Evolutionary conservation across 2,888 invertebrate species (phyloP).

Genomic region (Eustalomyia histrio): DNA sequence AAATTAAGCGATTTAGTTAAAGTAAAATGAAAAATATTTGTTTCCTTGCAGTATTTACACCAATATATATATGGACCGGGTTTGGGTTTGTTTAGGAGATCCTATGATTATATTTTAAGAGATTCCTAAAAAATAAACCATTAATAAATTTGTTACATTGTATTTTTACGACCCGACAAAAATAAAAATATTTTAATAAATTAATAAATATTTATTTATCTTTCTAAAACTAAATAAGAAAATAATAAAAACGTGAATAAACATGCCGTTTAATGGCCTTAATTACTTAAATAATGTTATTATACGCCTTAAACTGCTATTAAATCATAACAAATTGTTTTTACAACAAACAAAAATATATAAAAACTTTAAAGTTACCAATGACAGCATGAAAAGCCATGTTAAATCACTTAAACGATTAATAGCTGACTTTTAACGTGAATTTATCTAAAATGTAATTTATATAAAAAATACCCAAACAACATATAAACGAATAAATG

Average conservation of each 20-base stretch:
- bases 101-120: no score
- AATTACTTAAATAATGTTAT: constrained; percentile 57
- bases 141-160: no score
- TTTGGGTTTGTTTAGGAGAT: no score
- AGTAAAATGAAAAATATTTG: no score
- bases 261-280: constrained; percentile 51
- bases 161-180: no score
- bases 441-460: constrained; percentile 49
- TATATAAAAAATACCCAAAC: constrained; percentile 50
- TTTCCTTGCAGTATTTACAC: no score
- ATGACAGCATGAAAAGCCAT: constrained; percentile 5
- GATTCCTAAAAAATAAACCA: no score
- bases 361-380: constrained; percentile 21
- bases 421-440: constrained; percentile 36
- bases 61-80: no score
- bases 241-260: background rate
- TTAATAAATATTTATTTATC: constrained; percentile 37
- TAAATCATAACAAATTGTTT: constrained; percentile 58
- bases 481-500: background rate
- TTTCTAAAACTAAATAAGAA: background rate
- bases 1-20: no score
- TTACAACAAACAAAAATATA: background rate
- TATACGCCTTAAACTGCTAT: constrained; percentile 55
- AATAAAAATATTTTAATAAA: no score
- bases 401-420: constrained; percentile 42